Evolutionary conservation across 2,888 invertebrate genomes (phyloP), one percentile per base, ranked within the genome.

Genomic region (Thysanoteuthis rhombus): DNA sequence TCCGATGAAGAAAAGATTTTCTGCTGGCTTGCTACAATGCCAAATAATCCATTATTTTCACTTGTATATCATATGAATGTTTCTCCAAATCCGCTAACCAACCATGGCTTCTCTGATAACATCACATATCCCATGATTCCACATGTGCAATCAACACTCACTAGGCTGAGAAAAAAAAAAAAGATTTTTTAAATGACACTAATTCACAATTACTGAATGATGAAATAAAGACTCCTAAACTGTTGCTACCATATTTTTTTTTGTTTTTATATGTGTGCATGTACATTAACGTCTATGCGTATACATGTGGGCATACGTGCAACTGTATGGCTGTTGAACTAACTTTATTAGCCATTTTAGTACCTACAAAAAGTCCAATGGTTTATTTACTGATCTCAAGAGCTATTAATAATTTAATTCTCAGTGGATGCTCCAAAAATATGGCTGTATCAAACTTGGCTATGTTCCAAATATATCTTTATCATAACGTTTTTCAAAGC

Each of bases 1-100:
- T 75, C 75, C 75, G n/a, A 75, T 19, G 58, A 58, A 58, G 19
- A 19, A 52, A 28, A 58, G 47, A 47, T 22, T 28, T 45, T 75
- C 8, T 75, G 75, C 32, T 75, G 75, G n/a, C n/a, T 75, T 75
- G 75, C 8, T 75, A 10, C 32, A 6, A 58, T 75, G 75, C 32
- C n/a, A 75, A 75, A 75, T 75, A 75, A n/a, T 75, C 75, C 75
- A 75, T 75, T n/a, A 75, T 75, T n/a, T 75, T 75, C 75, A 75
- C n/a, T 75, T 75, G 32, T 75, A 75, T 10, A n/a, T 75, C 75
- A 75, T 52, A 52, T 25, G 25, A 25, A 52, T 75, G n/a, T 75
- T 75, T 75, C 75, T 75, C 75, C 32, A 32, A 75, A 75, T 75
- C 10, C n/a, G n/a, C 32, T 75, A 32, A 75, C 19, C 75, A 75